Percentiles rank a stretch among this genome's conserved stretches.
Evolutionary conservation across 2,113 vertebrate genomes (phyloP).

Genomic region (Murina feae): DNA sequence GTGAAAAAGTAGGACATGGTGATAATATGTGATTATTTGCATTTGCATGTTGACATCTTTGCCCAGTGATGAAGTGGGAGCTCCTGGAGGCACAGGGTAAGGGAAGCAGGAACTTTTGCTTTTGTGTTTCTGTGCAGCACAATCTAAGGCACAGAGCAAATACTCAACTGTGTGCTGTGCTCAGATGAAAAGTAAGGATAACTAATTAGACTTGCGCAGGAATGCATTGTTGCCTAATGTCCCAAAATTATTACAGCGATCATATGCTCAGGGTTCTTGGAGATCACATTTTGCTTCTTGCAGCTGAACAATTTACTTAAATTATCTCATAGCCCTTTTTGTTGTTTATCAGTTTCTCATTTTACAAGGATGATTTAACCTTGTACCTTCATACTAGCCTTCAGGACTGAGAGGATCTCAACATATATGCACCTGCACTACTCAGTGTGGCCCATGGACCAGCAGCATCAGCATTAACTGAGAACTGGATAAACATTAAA

Average conservation of each 20-base stretch:
- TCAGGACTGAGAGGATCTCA: not conserved
- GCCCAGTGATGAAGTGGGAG: not conserved
- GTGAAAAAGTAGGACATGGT: not conserved
- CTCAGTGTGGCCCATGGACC: not conserved
- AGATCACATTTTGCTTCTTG: not conserved
- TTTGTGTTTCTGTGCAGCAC: not conserved
- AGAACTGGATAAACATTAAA: not conserved
- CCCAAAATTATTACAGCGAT: not conserved
- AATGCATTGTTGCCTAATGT: not conserved
- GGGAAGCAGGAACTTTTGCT: not conserved
- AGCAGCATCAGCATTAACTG: not conserved
- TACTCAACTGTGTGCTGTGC: not conserved
- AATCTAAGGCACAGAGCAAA: not conserved
- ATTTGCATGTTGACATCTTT: not conserved
- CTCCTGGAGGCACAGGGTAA: not conserved
- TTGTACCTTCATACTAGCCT: not conserved
- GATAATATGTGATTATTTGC: not conserved
- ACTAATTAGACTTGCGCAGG: not conserved
- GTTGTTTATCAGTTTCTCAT: not conserved
- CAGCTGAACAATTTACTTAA: not conserved
- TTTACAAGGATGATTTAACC: not conserved
- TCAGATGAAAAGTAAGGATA: not conserved
- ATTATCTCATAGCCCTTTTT: not conserved
- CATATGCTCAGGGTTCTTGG: not conserved
- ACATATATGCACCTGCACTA: accelerated